Percentiles rank a stretch among this genome's conserved stretches.
phyloP scores from a whole-genome alignment of 2,888 invertebrate genomes.

The Microplitis deprimator region DNA sequence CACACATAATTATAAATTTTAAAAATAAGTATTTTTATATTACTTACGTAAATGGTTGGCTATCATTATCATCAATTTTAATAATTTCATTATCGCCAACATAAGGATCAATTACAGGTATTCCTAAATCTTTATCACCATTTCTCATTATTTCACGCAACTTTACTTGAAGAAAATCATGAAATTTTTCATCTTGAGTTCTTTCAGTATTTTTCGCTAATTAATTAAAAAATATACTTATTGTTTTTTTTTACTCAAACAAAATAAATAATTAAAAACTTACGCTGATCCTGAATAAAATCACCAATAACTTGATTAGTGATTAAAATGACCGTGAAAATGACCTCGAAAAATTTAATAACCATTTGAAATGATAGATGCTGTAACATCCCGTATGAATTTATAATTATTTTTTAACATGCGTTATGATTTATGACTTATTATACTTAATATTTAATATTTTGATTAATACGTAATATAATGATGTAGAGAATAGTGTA shows the following conservation, averaged over 20 bases:
- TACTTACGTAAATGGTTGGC: background rate
- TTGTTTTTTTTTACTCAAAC: background rate
- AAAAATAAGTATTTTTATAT: background rate
- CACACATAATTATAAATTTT: too few species aligned
- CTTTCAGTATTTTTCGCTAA: background rate
- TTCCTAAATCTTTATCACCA: constrained; percentile 50
- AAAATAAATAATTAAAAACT: background rate
- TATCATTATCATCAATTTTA: background rate
- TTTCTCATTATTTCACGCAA: constrained; percentile 48
- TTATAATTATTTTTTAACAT: background rate
- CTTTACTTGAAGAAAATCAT: constrained; percentile 37
- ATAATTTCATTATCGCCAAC: constrained; percentile 15
- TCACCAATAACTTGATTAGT: background rate
- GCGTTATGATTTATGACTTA: background rate
- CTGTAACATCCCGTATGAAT: background rate
- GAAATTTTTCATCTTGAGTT: constrained; percentile 24
- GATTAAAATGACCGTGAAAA: background rate
- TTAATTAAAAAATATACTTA: constrained; percentile 1
- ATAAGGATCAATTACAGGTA: constrained; percentile 60
- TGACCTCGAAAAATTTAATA: background rate
- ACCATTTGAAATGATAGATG: background rate
- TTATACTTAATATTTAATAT: background rate
- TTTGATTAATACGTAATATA: too few species aligned
- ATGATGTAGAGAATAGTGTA: too few species aligned
- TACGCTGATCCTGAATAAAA: background rate